Evolutionary conservation across 2,113 vertebrate species (phyloP).

Genomic region (Bungarus multicinctus): DNA sequence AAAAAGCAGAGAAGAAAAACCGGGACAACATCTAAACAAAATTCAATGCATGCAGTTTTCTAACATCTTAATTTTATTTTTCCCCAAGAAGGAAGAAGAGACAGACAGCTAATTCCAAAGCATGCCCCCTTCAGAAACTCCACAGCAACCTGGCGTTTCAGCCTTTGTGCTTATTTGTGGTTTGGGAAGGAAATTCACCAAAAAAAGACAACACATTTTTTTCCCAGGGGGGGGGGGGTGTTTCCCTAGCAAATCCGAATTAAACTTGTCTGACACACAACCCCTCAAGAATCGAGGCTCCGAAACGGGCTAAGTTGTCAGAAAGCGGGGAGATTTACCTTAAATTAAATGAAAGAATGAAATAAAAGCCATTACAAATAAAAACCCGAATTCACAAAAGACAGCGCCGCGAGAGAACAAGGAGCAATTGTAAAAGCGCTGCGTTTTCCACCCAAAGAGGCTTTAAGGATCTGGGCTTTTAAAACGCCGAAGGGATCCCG

Average conservation of each 20-base stretch:
- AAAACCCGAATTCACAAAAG: too few relatives aligned
- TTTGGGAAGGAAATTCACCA: background rate
- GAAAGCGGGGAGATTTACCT: too few relatives aligned
- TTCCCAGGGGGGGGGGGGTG: too few relatives aligned
- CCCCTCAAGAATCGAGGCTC: too few relatives aligned
- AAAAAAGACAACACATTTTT: too few relatives aligned
- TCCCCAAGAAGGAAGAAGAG: background rate
- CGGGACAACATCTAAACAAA: too few relatives aligned
- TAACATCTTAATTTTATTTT: background rate
- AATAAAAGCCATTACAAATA: too few relatives aligned
- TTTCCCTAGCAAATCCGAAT: background rate
- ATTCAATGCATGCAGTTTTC: background rate
- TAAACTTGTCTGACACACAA: background rate
- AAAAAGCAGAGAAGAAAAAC: background rate
- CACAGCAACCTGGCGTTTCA: background rate
- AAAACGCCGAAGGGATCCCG: background rate
- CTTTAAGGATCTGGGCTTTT: background rate
- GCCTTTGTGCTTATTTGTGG: background rate
- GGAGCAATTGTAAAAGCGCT: too few relatives aligned
- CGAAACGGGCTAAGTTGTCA: background rate
- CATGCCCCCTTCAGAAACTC: background rate
- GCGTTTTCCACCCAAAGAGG: background rate
- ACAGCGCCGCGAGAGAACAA: too few relatives aligned
- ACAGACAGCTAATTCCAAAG: background rate
- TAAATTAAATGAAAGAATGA: too few relatives aligned